Evolutionary conservation across 2,888 invertebrate genomes (phyloP), one percentile per base, ranked within the genome.

Genomic region (Atherix ibis): DNA sequence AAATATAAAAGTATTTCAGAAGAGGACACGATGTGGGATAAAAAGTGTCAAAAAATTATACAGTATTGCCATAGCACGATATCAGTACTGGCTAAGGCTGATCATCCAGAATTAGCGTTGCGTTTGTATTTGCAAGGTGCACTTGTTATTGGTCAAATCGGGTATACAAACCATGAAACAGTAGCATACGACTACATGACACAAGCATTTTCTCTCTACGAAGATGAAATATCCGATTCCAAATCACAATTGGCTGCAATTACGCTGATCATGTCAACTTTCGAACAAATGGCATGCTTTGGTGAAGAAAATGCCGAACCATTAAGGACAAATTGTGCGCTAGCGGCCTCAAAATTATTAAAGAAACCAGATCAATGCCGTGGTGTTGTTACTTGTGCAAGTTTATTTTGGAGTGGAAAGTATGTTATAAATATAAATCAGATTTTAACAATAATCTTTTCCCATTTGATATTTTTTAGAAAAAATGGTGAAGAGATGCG

Each of bases 321-420:
- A 0, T 71, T 98, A 50, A 71, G 94, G 25, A 94, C 91, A 2
- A 91, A 95, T 52, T 95, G 94, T 61, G 94, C 92, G 1, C 65
- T 95, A 30, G 94, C 95, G 2, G 94, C 95, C 5, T 85, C 92
- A 42, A 94, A 94, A 54, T 67, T 98, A 46, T 67, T 98, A 18
- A 92, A 97, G 64, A 98, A 98, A 51, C 94, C 95, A 0, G 98
- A 99, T 64, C 98, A 99, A 57, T 94, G 94, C 49, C 69, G 95
- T 25, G 95, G 89, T 1, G 91, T 95, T 1, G 83, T 87, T 0
- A 73, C 84, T 0, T 92, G 92, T 55, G 85, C 97, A 0, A 91
- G 95, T 58, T 71, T 99, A 39, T 98, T 95, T 66, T 98, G 98
- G 98, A 89, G 89, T 43, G 88, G 85, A 12, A 76, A 81, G 43